These are phyloP conservation scores for Diaperis boleti DNA, from an alignment of 2,888 invertebrate species.

Conservation along the genomic window DNA sequence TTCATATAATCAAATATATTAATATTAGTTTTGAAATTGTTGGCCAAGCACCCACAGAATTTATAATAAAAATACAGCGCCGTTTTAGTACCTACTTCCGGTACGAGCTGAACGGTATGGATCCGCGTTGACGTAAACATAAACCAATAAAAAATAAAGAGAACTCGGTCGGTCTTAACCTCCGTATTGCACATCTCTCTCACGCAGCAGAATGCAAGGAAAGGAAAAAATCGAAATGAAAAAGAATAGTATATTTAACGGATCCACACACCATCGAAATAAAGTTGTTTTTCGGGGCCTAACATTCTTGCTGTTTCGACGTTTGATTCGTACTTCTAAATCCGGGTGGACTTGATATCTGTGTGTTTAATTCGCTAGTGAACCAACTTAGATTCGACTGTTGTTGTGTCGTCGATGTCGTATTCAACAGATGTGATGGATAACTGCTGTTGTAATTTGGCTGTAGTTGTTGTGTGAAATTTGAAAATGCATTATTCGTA, in stretches of 20 bases:
- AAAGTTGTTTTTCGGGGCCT: conserved; percentile 39
- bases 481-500: conserved; percentile 58
- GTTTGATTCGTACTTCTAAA: conserved; percentile 62
- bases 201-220: conserved; percentile 12
- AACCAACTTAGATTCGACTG: conserved; percentile 61
- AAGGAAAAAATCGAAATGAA: conserved; percentile 26
- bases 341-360: conserved; percentile 65
- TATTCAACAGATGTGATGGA: conserved; percentile 41
- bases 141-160: conserved; percentile 16
- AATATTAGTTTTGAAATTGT: conserved; percentile 55
- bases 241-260: conserved; percentile 27
- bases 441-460: conserved; percentile 52
- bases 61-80: conserved; percentile 51
- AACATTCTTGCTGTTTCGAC: conserved; percentile 65
- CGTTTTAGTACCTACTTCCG: conserved; percentile 46
- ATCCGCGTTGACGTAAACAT: conserved; percentile 11
- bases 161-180: not conserved
- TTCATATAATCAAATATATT: conserved; percentile 57
- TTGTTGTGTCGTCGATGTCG: conserved; percentile 43
- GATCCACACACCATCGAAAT: conserved; percentile 33
- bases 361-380: conserved; percentile 62
- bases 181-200: conserved; percentile 33
- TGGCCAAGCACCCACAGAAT: conserved; percentile 57
- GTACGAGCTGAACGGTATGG: conserved; percentile 18
- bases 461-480: conserved; percentile 60